These are phyloP conservation scores for Pseudomyrmex dendroicus DNA, from an alignment of 1,140 invertebrate species.

Conservation along the genomic window DNA sequence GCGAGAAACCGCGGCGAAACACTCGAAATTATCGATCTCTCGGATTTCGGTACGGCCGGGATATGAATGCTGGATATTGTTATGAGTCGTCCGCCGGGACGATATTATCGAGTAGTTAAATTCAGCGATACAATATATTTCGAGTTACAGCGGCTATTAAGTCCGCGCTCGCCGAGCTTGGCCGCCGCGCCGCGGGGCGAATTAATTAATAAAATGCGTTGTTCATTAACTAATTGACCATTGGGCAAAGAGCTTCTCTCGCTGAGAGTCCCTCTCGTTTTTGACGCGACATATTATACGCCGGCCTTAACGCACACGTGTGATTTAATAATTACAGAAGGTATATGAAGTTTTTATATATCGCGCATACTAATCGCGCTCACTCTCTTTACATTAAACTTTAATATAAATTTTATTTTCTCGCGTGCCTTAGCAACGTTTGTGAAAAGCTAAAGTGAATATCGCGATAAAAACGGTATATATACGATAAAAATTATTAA, in stretches of 20 bases:
- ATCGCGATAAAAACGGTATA: not conserved
- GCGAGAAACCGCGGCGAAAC: not conserved
- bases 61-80: slow-evolving; percentile 46
- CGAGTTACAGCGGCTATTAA: slow-evolving; percentile 24
- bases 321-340: slow-evolving; percentile 53
- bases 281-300: slow-evolving; percentile 43
- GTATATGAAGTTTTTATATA: not conserved
- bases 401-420: not conserved
- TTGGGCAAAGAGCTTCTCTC: slow-evolving; percentile 13
- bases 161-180: not conserved
- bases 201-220: slow-evolving; percentile 64
- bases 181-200: not conserved
- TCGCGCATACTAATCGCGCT: not conserved
- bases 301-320: slow-evolving; percentile 3
- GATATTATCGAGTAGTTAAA: slow-evolving; percentile 63
- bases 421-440: too few species aligned
- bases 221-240: slow-evolving; percentile 69
- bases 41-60: not conserved
- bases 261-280: slow-evolving; percentile 42
- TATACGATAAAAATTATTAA: not conserved
- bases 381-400: not conserved
- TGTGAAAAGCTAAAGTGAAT: not conserved
- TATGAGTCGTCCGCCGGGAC: slow-evolving; percentile 28
- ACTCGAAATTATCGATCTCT: slow-evolving; percentile 42
- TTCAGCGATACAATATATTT: slow-evolving; percentile 41